These are phyloP conservation scores for Sebastolobus alascanus DNA, from an alignment of 2,797 vertebrate species.

Conservation along the genomic window DNA sequence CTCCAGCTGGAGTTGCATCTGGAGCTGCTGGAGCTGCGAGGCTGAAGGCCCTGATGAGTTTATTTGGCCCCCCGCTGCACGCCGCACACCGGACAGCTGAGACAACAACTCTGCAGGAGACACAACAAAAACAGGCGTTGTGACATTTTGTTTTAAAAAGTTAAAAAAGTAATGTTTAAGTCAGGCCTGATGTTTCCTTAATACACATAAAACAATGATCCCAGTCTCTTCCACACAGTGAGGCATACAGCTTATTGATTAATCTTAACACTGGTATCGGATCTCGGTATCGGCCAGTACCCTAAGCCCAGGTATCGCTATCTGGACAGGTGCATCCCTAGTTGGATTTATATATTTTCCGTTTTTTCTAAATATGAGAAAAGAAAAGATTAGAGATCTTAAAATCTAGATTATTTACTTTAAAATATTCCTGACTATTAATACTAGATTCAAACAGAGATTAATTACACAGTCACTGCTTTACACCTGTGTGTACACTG, in stretches of 20 bases:
- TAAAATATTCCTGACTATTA: neutral
- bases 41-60: slow-evolving; percentile 98
- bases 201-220: too few relatives aligned
- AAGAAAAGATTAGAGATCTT: neutral
- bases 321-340: too few relatives aligned
- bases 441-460: too few relatives aligned
- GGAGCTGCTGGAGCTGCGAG: slow-evolving; percentile 97
- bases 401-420: neutral
- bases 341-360: neutral
- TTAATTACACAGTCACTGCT: neutral
- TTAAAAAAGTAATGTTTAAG: too few relatives aligned
- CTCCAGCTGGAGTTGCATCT: slow-evolving; percentile 99
- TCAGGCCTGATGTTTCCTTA: too few relatives aligned
- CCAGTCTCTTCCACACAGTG: too few relatives aligned
- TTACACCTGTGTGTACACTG: neutral
- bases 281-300: too few relatives aligned
- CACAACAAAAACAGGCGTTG: neutral
- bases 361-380: neutral
- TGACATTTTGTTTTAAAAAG: too few relatives aligned
- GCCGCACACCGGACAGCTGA: slow-evolving; percentile 97
- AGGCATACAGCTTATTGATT: too few relatives aligned
- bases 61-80: slow-evolving; percentile 96
- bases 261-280: too few relatives aligned
- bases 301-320: too few relatives aligned
- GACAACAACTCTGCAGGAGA: slow-evolving; percentile 93